Evolutionary conservation across 2,113 vertebrate species (phyloP).

Genomic region (Trematocara marginatum): DNA sequence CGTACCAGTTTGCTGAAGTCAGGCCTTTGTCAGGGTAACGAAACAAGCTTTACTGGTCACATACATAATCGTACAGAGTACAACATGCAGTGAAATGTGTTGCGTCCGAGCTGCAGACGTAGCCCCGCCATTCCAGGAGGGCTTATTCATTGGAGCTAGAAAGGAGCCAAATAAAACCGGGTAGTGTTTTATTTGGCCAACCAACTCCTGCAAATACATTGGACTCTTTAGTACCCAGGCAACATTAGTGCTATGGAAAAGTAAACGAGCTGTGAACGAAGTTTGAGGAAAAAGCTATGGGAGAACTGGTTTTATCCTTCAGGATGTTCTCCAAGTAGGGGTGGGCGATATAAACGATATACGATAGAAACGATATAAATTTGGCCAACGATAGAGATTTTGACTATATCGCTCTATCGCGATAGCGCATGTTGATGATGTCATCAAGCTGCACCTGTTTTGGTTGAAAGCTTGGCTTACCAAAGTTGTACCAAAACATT

Average conservation of each 20-base stretch:
- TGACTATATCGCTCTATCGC: no score
- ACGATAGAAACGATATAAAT: no score
- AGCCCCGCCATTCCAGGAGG: neutral
- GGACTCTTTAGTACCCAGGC: neutral
- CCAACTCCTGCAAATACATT: neutral
- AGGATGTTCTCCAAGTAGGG: neutral
- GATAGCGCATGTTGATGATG: no score
- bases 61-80: neutral
- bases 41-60: neutral
- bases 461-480: no score
- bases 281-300: neutral
- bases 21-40: neutral
- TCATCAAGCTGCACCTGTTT: no score
- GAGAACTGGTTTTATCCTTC: neutral
- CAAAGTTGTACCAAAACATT: no score
- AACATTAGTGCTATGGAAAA: neutral
- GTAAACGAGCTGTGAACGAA: neutral
- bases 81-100: neutral
- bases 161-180: neutral
- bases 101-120: accelerated
- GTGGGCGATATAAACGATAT: no score
- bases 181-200: neutral
- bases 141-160: accelerated
- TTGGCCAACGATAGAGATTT: no score
- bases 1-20: neutral